These are phyloP conservation scores for Ranitomeya imitator DNA, from an alignment of 2,113 vertebrate species.

Conservation along the genomic window DNA sequence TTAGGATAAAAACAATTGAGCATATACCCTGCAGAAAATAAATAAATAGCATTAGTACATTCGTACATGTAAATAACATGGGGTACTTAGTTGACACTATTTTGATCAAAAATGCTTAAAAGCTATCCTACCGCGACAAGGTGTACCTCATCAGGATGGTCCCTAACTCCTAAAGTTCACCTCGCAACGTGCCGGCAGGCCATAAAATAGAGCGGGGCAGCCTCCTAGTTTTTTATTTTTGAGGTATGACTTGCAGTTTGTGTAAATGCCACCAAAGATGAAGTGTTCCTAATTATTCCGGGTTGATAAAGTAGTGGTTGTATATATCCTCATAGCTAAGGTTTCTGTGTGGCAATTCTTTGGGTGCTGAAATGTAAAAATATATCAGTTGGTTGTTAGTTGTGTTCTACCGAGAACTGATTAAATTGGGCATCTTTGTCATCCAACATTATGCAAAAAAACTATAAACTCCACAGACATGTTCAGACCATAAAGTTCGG, in stretches of 20 bases:
- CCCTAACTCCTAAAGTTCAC: too few species aligned
- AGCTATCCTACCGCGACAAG: too few species aligned
- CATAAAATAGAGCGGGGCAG: neutral
- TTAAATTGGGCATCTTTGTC: neutral
- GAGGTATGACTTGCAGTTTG: neutral
- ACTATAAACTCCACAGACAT: neutral
- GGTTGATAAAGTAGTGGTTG: conserved; percentile 5
- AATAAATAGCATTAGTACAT: too few species aligned
- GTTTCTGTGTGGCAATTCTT: neutral
- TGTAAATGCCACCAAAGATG: neutral
- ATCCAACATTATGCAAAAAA: neutral
- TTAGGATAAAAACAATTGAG: too few species aligned
- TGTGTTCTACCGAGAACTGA: neutral
- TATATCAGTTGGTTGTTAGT: neutral
- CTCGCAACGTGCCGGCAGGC: too few species aligned
- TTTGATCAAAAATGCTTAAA: too few species aligned
- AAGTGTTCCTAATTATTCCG: conserved; percentile 3
- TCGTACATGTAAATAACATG: too few species aligned
- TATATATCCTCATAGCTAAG: neutral
- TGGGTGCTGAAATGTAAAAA: conserved; percentile 2
- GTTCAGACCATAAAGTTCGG: conserved; percentile 3
- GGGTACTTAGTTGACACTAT: too few species aligned
- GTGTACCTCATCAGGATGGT: too few species aligned
- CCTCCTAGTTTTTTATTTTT: neutral
- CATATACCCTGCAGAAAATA: too few species aligned